A percentile compares a stretch with the other conserved stretches of the same genome.
Conservation (phyloP, 2,797 vertebrate genomes). For the Huso huso region DNA sequence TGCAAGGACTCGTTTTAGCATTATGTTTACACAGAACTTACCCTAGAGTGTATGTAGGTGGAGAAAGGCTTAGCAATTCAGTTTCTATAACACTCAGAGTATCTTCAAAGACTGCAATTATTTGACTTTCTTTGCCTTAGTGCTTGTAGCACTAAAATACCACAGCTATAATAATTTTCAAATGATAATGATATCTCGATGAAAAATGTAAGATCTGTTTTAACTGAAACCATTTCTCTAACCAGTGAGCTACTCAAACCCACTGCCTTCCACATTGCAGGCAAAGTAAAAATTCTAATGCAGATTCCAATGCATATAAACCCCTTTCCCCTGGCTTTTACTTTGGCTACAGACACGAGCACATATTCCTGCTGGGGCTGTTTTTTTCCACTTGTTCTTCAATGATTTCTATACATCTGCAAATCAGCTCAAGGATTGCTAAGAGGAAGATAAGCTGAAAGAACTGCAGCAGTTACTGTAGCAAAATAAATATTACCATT, state of each 20-base stretch:
- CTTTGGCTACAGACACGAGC: background rate
- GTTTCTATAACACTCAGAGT: too few species aligned
- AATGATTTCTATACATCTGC: background rate
- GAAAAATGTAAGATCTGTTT: background rate
- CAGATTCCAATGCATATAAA: background rate
- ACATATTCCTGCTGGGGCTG: too few species aligned
- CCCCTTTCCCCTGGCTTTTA: background rate
- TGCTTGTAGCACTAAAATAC: too few species aligned
- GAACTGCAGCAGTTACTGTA: background rate
- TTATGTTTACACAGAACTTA: background rate
- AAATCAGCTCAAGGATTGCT: background rate
- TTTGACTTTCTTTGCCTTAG: too few species aligned
- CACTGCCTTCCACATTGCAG: background rate
- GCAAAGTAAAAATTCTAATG: background rate
- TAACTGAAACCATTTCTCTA: too few species aligned
- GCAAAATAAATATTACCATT: background rate
- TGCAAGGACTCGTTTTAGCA: background rate
- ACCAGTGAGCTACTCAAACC: background rate
- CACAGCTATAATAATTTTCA: too few species aligned
- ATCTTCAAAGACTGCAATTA: too few species aligned
- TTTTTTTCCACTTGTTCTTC: background rate
- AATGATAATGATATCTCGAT: background rate
- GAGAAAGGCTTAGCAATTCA: background rate
- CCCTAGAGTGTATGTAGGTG: background rate
- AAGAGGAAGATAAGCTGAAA: conserved; percentile 6